Evolutionary conservation across 2,113 vertebrate genomes (phyloP), one percentile per base, ranked within the genome.

Genomic region (Protobothrops flavoviridis): DNA sequence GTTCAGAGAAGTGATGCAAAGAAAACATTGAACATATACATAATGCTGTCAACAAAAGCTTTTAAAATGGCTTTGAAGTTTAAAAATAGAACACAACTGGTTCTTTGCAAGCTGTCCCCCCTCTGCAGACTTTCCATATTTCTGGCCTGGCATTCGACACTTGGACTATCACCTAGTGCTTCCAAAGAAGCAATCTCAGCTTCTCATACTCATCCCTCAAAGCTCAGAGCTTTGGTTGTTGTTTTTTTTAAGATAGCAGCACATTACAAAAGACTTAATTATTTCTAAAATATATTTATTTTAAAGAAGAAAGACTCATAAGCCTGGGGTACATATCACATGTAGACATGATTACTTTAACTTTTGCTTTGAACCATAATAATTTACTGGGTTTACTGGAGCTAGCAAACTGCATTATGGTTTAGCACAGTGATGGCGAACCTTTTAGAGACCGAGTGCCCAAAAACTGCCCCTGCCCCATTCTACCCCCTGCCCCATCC

Each of bases 121-220:
- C 9, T 61, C 12, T 90, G 87, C 0, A 0, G 0, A 0, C 61
- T 50, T 9, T 93, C 85, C 20, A 1, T 9, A 90, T 45, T 2
- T 74, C 55, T 39, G 24, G 57, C 5, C 93, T 43, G 33, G 88
- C 48, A 50, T 57, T 90, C 24, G 53, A 90, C 29, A 90, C 52
- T 20, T 53, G 39, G 64, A 55, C 87, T n/a, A 89, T 89, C 85
- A 89, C 64, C 45, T 93, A 69, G 13, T 45, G 33, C 5, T 89
- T 95, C 23, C 33, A 33, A 26, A 20, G 48, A 91, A 7, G 13
- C 29, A 26, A 9, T 21, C 90, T 87, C 53, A 94, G 26, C 55
- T 50, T 24, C 64, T 61, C 90, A 3, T 0, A 0, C 39, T 12
- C 81, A 64, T 91, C 55, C 48, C 69, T 39, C n/a, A 24, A 45